Evolutionary conservation across 1,140 invertebrate species (phyloP).

Genomic region (Cydia pomonella): DNA sequence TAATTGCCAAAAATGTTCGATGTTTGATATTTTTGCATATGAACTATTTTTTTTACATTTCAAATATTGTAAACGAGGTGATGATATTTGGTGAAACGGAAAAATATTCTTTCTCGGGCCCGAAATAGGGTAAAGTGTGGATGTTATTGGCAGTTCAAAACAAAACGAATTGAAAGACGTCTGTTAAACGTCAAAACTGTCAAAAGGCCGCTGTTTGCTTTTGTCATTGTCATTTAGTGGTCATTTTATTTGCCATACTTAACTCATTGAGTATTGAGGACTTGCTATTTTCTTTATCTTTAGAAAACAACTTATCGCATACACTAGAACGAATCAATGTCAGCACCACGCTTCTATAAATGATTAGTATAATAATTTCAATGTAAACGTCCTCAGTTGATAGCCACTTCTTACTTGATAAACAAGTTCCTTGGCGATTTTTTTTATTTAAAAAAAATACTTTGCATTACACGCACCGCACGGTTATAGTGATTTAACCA

Average conservation of each 20-base stretch:
- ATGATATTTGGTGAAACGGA: too few species aligned
- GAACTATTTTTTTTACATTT: too few species aligned
- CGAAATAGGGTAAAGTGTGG: too few species aligned
- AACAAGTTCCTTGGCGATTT: constrained; percentile 4
- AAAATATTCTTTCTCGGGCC: too few species aligned
- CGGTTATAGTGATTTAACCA: background rate
- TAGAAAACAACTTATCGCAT: constrained; percentile 25
- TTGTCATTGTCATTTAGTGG: constrained; percentile 5
- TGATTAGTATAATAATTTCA: constrained; percentile 10
- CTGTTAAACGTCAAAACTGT: background rate
- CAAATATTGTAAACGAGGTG: too few species aligned
- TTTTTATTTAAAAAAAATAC: constrained; percentile 4
- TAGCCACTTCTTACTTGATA: background rate
- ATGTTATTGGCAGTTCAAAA: too few species aligned
- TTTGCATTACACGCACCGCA: background rate
- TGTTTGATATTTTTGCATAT: too few species aligned
- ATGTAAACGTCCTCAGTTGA: constrained; percentile 8
- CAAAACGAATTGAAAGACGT: constrained; percentile 14
- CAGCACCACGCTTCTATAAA: constrained; percentile 18
- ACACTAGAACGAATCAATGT: constrained; percentile 11
- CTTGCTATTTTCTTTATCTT: constrained; percentile 27
- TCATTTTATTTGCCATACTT: constrained; percentile 18
- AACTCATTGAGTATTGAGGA: background rate
- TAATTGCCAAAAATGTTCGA: too few species aligned
- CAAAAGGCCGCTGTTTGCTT: background rate